phyloP scores from a whole-genome alignment of 1,140 invertebrate species.

The Drosophila rhopaloa region DNA sequence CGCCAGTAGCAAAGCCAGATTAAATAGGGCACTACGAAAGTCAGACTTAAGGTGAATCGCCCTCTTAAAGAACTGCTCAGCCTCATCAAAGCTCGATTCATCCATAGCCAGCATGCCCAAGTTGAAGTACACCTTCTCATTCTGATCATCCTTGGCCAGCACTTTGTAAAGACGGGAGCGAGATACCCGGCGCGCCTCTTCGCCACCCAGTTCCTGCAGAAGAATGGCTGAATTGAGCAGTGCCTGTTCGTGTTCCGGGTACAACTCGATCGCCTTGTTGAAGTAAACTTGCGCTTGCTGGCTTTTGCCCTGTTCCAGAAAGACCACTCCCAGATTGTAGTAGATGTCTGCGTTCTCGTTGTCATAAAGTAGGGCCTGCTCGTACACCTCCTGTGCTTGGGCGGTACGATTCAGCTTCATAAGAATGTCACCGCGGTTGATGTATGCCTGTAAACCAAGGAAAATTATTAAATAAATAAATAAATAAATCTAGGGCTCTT shows the following conservation, averaged over 20 bases:
- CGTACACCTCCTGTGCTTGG: constrained; percentile 97
- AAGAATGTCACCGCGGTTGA: constrained; percentile 97
- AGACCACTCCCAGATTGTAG: constrained; percentile 98
- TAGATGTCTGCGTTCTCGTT: constrained; percentile 98
- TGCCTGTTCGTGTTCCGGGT: constrained; percentile 97
- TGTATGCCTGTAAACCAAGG: constrained; percentile 91
- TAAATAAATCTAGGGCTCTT: neutral
- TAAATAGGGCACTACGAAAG: constrained; percentile 97
- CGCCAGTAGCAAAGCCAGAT: constrained; percentile 95
- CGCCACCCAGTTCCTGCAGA: constrained; percentile 94
- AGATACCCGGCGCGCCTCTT: constrained; percentile 91
- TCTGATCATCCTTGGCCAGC: constrained; percentile 91
- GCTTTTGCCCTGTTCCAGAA: constrained; percentile 95
- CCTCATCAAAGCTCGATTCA: constrained; percentile 93
- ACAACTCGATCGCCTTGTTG: constrained; percentile 96
- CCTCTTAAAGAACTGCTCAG: constrained; percentile 94
- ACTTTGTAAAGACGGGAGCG: constrained; percentile 92
- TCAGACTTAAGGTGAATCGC: constrained; percentile 93
- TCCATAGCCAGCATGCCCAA: constrained; percentile 98
- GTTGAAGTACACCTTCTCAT: constrained; percentile 97
- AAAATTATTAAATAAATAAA: neutral
- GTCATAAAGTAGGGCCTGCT: constrained; percentile 96
- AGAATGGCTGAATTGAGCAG: constrained; percentile 97
- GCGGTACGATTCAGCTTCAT: constrained; percentile 97
- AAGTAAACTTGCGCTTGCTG: constrained; percentile 95